Base-by-base conservation (phyloP, 2,888 invertebrate genomes). In the Zaprionus lineosus region DNA sequence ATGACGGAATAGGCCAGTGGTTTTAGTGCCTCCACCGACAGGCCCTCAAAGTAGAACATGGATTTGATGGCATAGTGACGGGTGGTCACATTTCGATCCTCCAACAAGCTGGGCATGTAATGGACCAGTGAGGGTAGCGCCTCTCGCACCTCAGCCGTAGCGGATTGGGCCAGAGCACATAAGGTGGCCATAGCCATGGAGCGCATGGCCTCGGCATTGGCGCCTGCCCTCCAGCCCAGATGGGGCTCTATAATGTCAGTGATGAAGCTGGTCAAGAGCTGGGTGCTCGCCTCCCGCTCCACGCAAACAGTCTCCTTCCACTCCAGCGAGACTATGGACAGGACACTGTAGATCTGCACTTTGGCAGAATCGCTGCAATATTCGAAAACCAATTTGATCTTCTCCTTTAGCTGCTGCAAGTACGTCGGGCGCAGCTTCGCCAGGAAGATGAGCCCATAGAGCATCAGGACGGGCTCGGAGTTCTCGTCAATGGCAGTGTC, bases 171-270 rank as follows among this genome's bases (percentile, higher is more conserved):
- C 39, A 89, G 33, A 0, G 90, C 82, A 34, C 89, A 90, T 0
- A 90, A 48, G 0, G 87, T 87, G 3, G 90, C 88, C 19, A 84
- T 86, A n/a, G 90, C 90, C 60, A 90, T 65, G 5, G 89, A 87
- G 12, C 90, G 85, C 84, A 90, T 84, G 0, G 88, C 83, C 62
- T 90, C 90, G 5, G 89, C 86, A 52, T 74, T 74, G 1, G 87
- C 85, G 7, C 90, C 90, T 1, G 87, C 88, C 50, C 81, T 86
- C 90, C 90, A 90, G 1, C 48, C 43, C 9, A 90, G 56, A 69
- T 87, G 69, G 1, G 86, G 86, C n/a, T 85, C 84, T 2, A 90
- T 74, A n/a, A 89, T 57, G 1, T 79, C 71, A 0, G 41, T 7
- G 1, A 86, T 29, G 31, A 90, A 87, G 6, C 57, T 48, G 2